phyloP scores from a whole-genome alignment of 2,797 vertebrate genomes.

The Scomberomorus guttatus region DNA sequence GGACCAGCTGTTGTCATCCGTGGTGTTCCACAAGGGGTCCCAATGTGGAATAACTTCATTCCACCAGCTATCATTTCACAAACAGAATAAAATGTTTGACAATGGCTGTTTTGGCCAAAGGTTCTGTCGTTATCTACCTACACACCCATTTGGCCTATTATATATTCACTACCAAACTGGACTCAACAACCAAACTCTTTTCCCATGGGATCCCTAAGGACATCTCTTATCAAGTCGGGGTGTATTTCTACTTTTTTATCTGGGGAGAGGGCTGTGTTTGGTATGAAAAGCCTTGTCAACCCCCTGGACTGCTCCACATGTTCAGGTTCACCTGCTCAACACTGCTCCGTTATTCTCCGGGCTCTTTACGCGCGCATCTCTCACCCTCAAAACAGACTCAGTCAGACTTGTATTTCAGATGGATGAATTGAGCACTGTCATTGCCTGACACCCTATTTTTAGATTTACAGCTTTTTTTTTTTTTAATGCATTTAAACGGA shows the following conservation, averaged over 20 bases:
- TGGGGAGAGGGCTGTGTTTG: conserved; percentile 27
- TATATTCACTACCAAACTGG: conserved; percentile 28
- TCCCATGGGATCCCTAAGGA: background rate
- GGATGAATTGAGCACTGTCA: background rate
- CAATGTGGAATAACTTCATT: background rate
- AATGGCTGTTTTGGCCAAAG: conserved; percentile 55
- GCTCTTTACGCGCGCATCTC: conserved; percentile 11
- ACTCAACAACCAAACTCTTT: conserved; percentile 17
- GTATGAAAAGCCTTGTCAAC: background rate
- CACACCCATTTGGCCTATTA: conserved; percentile 44
- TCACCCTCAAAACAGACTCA: background rate
- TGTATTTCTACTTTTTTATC: conserved; percentile 2
- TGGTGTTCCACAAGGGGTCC: background rate
- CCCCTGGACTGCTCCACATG: background rate
- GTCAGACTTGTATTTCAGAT: background rate
- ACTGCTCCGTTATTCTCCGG: conserved; percentile 43
- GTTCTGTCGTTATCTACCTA: conserved; percentile 50
- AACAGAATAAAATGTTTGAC: background rate
- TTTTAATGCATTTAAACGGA: no score
- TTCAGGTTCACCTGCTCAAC: conserved; percentile 57
- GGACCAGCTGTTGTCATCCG: background rate
- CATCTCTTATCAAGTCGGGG: background rate
- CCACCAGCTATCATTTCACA: background rate
- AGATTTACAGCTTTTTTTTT: background rate
- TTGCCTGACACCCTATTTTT: background rate